Evolutionary conservation across 2,888 invertebrate species (phyloP), one percentile per base, ranked within the genome.

Genomic region (Pegoplata infirma): DNA sequence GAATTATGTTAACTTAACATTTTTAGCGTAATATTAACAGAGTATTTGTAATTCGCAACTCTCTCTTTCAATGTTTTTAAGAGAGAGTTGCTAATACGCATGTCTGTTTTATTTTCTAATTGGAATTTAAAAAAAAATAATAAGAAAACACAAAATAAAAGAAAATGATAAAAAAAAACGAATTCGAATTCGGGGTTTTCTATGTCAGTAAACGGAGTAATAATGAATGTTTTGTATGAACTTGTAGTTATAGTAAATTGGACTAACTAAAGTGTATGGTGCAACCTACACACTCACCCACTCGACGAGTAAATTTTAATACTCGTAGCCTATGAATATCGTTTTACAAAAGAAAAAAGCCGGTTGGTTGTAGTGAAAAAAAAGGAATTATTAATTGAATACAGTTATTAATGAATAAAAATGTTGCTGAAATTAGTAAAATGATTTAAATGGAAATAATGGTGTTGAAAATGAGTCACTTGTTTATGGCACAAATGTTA

Each of bases 201-300:
- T 40, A 40, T 40, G 46, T 21, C 61, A 47, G 16, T 23, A 8
- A 25, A 40, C 36, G 12, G 36, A 40, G 36, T 36, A 3, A 12
- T 4, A n/a, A 40, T 40, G 36, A n/a, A 40, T 14, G 36, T n/a
- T 40, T 40, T 68, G 49, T 21, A n/a, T 56, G 40, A 75, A 75
- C 61, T 68, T 75, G 68, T 47, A 68, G 47, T 68, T 68, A 23
- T 75, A 68, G 75, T 75, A 75, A 75, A 55, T 56, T n/a, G n/a
- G 40, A 68, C 68, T 75, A 49, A 67, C 74, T 53, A 61, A 53
- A n/a, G 5, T 40, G 36, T 40, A 40, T 40, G 36, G 4, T 40
- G 12, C 36, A 10, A 36, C 12, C n/a, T 5, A n/a, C 36, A 40
- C 12, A 40, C n/a, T n/a, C n/a, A n/a, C n/a, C 36, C n/a, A 40